Conservation (phyloP, 2,797 vertebrate genomes). For the Smutsia temminckii region DNA sequence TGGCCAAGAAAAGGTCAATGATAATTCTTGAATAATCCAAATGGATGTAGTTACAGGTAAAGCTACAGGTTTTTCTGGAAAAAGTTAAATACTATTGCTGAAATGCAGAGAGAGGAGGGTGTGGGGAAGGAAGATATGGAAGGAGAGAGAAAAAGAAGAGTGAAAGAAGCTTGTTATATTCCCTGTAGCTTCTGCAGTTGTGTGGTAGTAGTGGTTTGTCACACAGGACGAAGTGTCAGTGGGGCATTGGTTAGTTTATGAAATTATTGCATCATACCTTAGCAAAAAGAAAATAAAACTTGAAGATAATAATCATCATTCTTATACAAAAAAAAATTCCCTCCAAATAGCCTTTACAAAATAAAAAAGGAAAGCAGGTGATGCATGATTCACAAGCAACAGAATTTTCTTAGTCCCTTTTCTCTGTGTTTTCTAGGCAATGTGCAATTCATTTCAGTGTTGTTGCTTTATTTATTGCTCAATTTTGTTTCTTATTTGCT, state of each 20-base stretch:
- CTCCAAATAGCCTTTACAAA: background rate
- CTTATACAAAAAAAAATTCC: background rate
- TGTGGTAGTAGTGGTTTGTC: background rate
- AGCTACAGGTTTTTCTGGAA: background rate
- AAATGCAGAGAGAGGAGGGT: background rate
- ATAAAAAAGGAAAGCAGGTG: background rate
- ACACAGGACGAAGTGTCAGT: background rate
- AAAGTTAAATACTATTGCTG: background rate
- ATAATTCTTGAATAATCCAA: background rate
- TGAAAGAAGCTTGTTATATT: background rate
- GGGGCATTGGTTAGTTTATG: background rate
- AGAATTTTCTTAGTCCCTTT: background rate
- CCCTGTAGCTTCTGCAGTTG: background rate
- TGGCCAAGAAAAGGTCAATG: background rate
- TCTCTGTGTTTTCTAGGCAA: background rate
- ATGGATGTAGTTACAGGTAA: background rate
- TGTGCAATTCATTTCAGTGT: constrained; percentile 45
- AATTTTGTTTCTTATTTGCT: constrained; percentile 57
- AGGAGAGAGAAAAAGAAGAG: background rate
- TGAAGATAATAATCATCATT: background rate
- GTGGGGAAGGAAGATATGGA: accelerated
- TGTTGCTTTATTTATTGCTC: constrained; percentile 50
- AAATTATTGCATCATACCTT: background rate
- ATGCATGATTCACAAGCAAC: background rate
- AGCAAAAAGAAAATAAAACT: constrained; percentile 20